phyloP scores from a whole-genome alignment of 2,888 invertebrate species.

The Heliconius cydno region DNA sequence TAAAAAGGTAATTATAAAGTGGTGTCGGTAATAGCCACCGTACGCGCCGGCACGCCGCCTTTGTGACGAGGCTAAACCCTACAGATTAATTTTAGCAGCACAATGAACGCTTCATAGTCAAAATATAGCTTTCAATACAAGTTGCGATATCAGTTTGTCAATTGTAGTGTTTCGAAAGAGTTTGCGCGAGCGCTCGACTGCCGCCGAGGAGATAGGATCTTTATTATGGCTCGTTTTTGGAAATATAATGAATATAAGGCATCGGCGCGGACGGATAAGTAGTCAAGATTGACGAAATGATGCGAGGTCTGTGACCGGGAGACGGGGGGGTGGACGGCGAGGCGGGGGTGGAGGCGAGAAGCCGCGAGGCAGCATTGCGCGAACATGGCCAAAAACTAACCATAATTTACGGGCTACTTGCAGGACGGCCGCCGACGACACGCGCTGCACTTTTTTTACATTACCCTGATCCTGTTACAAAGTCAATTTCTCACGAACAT shows the following conservation, averaged over 20 bases:
- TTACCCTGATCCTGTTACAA: slow-evolving; percentile 75
- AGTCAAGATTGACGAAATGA: slow-evolving; percentile 80
- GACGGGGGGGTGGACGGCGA: slow-evolving; percentile 53
- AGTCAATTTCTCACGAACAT: slow-evolving; percentile 79
- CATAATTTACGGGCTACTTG: slow-evolving; percentile 83
- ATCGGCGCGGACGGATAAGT: slow-evolving; percentile 80
- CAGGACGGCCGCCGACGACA: slow-evolving; percentile 74
- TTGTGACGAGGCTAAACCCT: slow-evolving; percentile 79
- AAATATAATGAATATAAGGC: slow-evolving; percentile 80
- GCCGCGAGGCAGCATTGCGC: slow-evolving; percentile 81
- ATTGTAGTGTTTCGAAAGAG: slow-evolving; percentile 73
- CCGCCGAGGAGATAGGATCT: slow-evolving; percentile 72
- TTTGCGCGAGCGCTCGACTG: slow-evolving; percentile 62
- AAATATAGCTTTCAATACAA: slow-evolving; percentile 71
- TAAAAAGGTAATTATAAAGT: slow-evolving; percentile 82
- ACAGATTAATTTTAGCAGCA: slow-evolving; percentile 80
- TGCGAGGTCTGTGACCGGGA: slow-evolving; percentile 80
- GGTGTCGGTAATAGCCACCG: slow-evolving; percentile 78
- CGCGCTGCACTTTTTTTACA: slow-evolving; percentile 74
- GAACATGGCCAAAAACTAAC: slow-evolving; percentile 82
- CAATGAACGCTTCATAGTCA: slow-evolving; percentile 78
- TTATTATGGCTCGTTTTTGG: slow-evolving; percentile 71
- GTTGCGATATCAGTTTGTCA: slow-evolving; percentile 78
- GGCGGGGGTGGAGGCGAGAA: slow-evolving; percentile 65
- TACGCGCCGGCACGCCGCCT: slow-evolving; percentile 75